A percentile compares a stretch with the other conserved stretches of the same genome.
Conservation (phyloP, 2,113 vertebrate species). For the Oostethus manadensis region DNA sequence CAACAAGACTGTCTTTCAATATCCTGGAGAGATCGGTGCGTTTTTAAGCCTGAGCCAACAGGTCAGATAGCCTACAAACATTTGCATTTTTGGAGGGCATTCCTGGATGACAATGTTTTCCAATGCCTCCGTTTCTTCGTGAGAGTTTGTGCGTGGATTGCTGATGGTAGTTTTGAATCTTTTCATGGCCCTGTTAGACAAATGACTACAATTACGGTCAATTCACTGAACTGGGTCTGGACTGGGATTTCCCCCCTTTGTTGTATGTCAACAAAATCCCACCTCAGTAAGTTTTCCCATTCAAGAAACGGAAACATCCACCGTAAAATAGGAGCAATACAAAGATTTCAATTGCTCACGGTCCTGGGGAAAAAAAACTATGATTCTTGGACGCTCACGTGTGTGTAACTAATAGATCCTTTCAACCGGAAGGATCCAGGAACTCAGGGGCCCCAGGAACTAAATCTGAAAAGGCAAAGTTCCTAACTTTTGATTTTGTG, state of each 20-base stretch:
- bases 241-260: too few relatives aligned
- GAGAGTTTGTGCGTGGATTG: slow-evolving; percentile 24
- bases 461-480: background rate
- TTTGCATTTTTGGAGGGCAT: slow-evolving; percentile 47
- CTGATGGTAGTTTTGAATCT: slow-evolving; percentile 2
- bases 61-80: slow-evolving; percentile 30
- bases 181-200: too few relatives aligned
- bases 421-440: background rate
- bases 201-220: too few relatives aligned
- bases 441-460: background rate
- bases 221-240: too few relatives aligned
- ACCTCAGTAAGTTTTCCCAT: too few relatives aligned
- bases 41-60: slow-evolving; percentile 28
- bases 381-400: background rate
- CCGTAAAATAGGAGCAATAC: too few relatives aligned
- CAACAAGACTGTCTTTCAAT: slow-evolving; percentile 16
- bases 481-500: background rate
- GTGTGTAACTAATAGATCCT: slow-evolving; percentile 1
- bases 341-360: too few relatives aligned
- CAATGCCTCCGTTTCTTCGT: slow-evolving; percentile 15
- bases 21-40: slow-evolving; percentile 18
- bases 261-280: too few relatives aligned
- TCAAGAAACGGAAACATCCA: too few relatives aligned
- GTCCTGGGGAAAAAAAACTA: background rate
- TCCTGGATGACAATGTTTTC: slow-evolving; percentile 25